Evolutionary conservation across 35 echinoderm and acorn worm genomes (phyloP).

Genomic region (Diadema setosum): DNA sequence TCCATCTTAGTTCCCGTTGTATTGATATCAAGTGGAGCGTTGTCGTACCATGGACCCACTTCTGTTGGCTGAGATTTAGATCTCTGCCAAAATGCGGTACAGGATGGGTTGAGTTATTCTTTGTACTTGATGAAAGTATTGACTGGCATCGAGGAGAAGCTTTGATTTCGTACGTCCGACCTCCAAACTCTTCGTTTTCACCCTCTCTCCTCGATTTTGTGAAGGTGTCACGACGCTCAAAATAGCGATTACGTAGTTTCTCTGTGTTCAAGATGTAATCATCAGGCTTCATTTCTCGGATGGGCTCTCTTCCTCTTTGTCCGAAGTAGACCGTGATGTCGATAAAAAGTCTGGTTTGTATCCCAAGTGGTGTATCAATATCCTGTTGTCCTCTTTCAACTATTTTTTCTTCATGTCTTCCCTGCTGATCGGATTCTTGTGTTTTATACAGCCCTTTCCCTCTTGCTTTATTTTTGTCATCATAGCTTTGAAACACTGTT

Average conservation of each 20-base stretch:
- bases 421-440: neutral
- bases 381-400: neutral
- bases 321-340: conserved; percentile 20
- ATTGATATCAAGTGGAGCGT: too few relatives aligned
- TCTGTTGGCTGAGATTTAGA: too few relatives aligned
- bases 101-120: conserved; percentile 19
- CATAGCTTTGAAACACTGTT: conserved; percentile 44
- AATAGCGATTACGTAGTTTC: neutral
- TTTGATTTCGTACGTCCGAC: conserved; percentile 26
- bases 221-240: neutral
- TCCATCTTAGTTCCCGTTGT: too few relatives aligned
- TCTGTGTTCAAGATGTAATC: conserved; percentile 21
- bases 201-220: conserved; percentile 11
- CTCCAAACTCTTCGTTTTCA: neutral
- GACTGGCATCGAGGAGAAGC: neutral
- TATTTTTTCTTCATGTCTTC: neutral
- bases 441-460: neutral
- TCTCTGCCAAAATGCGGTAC: conserved; percentile 43
- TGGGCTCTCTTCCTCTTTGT: conserved; percentile 4
- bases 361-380: neutral
- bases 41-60: too few relatives aligned
- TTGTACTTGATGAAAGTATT: conserved; percentile 15
- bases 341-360: conserved; percentile 47
- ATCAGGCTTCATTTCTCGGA: conserved; percentile 8
- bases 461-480: conserved; percentile 1